Base-by-base conservation (phyloP, 2,888 invertebrate genomes). In the Scaptomyza tumidula region DNA sequence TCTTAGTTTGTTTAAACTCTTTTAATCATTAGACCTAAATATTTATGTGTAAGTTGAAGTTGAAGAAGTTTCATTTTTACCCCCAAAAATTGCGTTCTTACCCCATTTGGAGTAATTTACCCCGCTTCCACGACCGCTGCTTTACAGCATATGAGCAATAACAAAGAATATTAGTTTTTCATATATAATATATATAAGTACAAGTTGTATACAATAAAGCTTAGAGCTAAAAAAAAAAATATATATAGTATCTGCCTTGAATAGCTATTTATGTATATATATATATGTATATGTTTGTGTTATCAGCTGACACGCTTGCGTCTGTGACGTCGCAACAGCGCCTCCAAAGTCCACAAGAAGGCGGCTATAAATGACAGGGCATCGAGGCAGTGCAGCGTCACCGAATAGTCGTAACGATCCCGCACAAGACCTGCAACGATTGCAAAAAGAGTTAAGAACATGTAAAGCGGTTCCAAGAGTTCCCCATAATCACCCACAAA, bases 331-430 rank as follows among this genome's bases (percentile, higher is more conserved):
- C 90, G 90, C 41, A 90, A 60, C 0, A 91, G 63, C 14, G 90
- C 91, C 65, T 95, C 95, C 6, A 94, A 63, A 2, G 93, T 93
- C 95, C 95, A 96, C 1, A 94, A 93, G 10, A 94, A 87, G 0
- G 94, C 94, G 0, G 95, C 95, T 6, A 94, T 74, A 90, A 94
- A 95, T 0, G 95, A 94, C 82, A 95, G 93, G 35, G 95, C 93
- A 77, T 95, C 95, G 1, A 96, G 91, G 71, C 94, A 94, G 86
- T 95, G 95, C 44, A 96, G 89, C 5, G 95, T 94, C 16, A 95
- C 92, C 7, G 94, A 93, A 71, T 95, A 95, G 48, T 94, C 91
- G 7, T 93, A 93, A 3, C 93, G 92, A 90, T 95, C 95, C 77
- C 95, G 94, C 37, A 96, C 93, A 92, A 94, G 94, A 68, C 95